Percentiles rank a stretch among this genome's conserved stretches.
Conservation (phyloP, 2,888 invertebrate genomes). For the Strigamia maritima region DNA sequence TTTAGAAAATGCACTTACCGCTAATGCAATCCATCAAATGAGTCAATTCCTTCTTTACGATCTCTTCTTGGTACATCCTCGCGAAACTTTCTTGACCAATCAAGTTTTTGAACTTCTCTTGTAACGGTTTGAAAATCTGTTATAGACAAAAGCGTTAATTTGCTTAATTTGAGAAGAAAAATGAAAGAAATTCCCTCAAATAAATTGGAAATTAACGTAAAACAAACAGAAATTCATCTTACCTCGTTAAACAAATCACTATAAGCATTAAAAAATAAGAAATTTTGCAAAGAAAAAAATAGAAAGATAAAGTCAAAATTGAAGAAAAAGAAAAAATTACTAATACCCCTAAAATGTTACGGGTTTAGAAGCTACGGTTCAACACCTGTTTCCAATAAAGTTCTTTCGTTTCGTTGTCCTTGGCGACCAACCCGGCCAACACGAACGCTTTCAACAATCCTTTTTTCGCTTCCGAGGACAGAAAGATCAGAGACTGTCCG, state of each 20-base stretch:
- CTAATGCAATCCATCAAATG: constrained; percentile 73
- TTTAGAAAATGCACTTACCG: constrained; percentile 51
- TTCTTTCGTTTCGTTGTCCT: constrained; percentile 47
- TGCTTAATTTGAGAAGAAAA: too few relatives aligned
- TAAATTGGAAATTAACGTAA: neutral
- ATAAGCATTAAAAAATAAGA: neutral
- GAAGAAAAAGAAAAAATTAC: neutral
- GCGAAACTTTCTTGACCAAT: constrained; percentile 58
- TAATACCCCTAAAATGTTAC: neutral
- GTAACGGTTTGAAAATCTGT: constrained; percentile 58
- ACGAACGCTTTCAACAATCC: constrained; percentile 71
- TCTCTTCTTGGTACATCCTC: constrained; percentile 60
- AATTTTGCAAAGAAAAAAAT: neutral
- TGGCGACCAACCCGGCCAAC: constrained; percentile 60
- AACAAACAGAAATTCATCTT: neutral
- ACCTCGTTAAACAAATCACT: neutral
- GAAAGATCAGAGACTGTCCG: constrained; percentile 56
- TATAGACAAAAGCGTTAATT: neutral
- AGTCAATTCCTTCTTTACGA: constrained; percentile 65
- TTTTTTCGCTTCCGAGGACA: constrained; percentile 62
- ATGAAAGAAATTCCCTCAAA: neutral
- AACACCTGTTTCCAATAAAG: constrained; percentile 48
- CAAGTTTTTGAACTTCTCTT: constrained; percentile 59
- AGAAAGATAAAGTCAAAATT: neutral
- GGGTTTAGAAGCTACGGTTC: neutral